These are phyloP conservation scores for Callithrix jacchus DNA, from an alignment of 2,113 vertebrate genomes.

Conservation along the genomic window DNA sequence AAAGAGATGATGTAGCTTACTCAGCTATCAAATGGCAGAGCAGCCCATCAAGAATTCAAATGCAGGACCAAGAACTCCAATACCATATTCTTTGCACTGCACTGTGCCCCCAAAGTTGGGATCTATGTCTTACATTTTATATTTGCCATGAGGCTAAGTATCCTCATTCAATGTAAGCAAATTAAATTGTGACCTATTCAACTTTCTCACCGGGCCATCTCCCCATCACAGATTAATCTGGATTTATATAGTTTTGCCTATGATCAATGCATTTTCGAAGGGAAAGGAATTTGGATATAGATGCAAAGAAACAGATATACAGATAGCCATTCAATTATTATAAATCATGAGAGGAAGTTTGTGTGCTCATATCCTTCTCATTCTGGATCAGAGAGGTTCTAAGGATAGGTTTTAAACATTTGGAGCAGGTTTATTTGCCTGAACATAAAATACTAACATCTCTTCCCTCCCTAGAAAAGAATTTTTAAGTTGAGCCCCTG, in stretches of 20 bases:
- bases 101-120: background rate
- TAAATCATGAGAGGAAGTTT: background rate
- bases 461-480: slow-evolving; percentile 48
- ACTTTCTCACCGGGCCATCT: background rate
- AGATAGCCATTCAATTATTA: background rate
- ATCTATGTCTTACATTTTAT: background rate
- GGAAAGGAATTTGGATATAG: background rate
- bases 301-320: background rate
- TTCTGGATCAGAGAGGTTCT: slow-evolving; percentile 46
- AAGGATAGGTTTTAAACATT: slow-evolving; percentile 15
- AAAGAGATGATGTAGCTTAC: background rate
- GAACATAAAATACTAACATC: slow-evolving; percentile 53
- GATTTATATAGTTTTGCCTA: background rate
- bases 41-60: background rate
- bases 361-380: slow-evolving; percentile 48
- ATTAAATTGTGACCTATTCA: background rate
- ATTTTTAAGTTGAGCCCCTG: slow-evolving; percentile 66
- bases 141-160: background rate
- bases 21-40: background rate
- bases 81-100: background rate
- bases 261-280: background rate
- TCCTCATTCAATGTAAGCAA: background rate
- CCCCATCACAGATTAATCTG: background rate
- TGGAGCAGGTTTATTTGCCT: slow-evolving; percentile 54
- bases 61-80: background rate